phyloP scores from a whole-genome alignment of 2,113 vertebrate genomes.

The Acanthochromis polyacanthus region DNA sequence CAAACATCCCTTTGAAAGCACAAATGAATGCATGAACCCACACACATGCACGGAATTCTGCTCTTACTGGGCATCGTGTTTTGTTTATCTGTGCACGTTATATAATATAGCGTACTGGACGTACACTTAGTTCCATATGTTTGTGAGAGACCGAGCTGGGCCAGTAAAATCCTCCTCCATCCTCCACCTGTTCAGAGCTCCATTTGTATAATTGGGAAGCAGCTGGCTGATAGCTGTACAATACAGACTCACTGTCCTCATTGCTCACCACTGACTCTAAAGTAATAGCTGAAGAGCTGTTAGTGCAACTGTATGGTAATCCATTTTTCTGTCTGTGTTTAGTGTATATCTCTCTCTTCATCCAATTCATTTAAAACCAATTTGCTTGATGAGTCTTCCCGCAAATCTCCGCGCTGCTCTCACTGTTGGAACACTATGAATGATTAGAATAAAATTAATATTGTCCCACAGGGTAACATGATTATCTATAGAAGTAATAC shows the following conservation, averaged over 20 bases:
- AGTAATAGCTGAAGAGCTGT: slow-evolving; percentile 52
- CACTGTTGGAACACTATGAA: slow-evolving; percentile 40
- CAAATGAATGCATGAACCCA: slow-evolving; percentile 20
- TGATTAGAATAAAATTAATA: slow-evolving; percentile 48
- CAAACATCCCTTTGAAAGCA: slow-evolving; percentile 44
- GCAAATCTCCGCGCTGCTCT: slow-evolving; percentile 41
- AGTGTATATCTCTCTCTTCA: slow-evolving; percentile 15
- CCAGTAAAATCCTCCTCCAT: slow-evolving; percentile 44
- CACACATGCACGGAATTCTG: neutral
- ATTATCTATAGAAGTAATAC: slow-evolving; percentile 30
- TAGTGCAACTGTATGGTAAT: slow-evolving; percentile 46
- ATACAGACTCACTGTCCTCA: slow-evolving; percentile 27
- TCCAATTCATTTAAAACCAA: slow-evolving; percentile 54
- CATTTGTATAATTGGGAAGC: slow-evolving; percentile 73
- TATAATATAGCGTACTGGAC: neutral
- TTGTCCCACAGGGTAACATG: slow-evolving; percentile 24
- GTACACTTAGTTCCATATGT: slow-evolving; percentile 19
- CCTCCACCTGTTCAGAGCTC: slow-evolving; percentile 69
- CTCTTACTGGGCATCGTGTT: neutral
- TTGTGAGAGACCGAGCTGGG: slow-evolving; percentile 34
- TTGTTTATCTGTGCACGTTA: slow-evolving; percentile 16
- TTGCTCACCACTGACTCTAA: slow-evolving; percentile 42
- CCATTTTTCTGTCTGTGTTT: slow-evolving; percentile 16
- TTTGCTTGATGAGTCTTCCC: slow-evolving; percentile 52
- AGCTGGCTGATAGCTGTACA: slow-evolving; percentile 67